These are phyloP conservation scores for Lophius piscatorius DNA, from an alignment of 2,113 vertebrate species.

Conservation along the genomic window DNA sequence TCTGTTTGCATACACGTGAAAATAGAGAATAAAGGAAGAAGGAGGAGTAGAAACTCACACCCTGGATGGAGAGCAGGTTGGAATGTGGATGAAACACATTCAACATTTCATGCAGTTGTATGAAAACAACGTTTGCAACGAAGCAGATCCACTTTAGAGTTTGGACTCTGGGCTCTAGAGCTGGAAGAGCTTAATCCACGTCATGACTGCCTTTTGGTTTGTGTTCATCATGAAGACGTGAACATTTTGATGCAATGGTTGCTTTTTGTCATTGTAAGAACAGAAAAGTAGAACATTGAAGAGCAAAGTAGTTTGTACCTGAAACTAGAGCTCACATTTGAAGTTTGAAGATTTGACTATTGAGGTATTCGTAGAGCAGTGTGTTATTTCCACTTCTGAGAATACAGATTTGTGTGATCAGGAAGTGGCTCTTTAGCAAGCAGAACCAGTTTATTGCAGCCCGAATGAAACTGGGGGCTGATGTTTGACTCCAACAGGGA, in stretches of 20 bases:
- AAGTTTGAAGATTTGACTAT: constrained; percentile 30
- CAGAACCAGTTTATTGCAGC: constrained; percentile 9
- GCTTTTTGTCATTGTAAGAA: no score
- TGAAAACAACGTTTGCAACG: constrained; percentile 26
- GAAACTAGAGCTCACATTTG: constrained; percentile 9
- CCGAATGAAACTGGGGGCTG: constrained; percentile 2
- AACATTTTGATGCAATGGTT: no score
- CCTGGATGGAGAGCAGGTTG: constrained; percentile 47
- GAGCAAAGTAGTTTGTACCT: no score
- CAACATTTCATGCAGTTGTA: constrained; percentile 21
- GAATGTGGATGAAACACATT: constrained; percentile 52
- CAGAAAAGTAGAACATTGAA: no score
- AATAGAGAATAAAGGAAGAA: constrained; percentile 57
- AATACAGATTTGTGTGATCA: constrained; percentile 47
- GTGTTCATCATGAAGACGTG: no score
- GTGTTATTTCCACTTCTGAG: constrained; percentile 47
- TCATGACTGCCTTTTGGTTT: no score
- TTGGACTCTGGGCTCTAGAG: constrained; percentile 14
- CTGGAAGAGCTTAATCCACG: constrained; percentile 2
- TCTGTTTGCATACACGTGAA: constrained; percentile 65
- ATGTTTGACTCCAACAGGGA: no score
- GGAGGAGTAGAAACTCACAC: constrained; percentile 40
- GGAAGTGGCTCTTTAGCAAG: constrained; percentile 61
- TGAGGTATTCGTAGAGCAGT: constrained; percentile 40
- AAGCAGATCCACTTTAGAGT: constrained; percentile 2